Evolutionary conservation across 2,888 invertebrate species (phyloP).

Genomic region (Cataglyphis livida): DNA sequence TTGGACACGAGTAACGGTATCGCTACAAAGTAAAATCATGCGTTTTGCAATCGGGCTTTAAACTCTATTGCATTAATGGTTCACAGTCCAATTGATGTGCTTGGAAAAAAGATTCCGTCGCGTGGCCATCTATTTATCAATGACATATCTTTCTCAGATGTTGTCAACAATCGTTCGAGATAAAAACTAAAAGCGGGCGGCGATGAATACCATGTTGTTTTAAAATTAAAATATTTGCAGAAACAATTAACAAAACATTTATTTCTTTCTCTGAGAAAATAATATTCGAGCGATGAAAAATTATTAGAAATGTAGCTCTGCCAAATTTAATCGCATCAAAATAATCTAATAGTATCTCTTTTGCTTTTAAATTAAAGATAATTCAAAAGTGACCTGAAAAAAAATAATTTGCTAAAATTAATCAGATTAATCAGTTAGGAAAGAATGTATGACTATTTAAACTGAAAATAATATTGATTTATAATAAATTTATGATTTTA

Average conservation of each 20-base stretch:
- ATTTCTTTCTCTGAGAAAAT: not conserved
- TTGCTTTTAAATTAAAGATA: not conserved
- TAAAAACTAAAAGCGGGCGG: constrained; percentile 1
- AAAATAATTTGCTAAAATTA: not conserved
- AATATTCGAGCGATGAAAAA: not conserved
- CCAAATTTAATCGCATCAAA: constrained; percentile 5
- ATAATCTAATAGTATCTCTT: not conserved
- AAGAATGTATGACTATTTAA: not conserved
- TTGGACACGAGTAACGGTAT: constrained; percentile 33
- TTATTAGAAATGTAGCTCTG: not conserved
- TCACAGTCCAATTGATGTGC: constrained; percentile 27
- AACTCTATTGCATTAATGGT: constrained; percentile 24
- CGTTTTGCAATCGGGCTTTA: constrained; percentile 39
- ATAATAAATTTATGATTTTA: not conserved
- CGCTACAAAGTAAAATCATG: constrained; percentile 40
- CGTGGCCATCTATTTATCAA: constrained; percentile 28
- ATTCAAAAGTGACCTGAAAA: not conserved
- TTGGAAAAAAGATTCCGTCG: constrained; percentile 23
- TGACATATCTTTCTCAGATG: constrained; percentile 22
- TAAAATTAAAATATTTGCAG: constrained; percentile 8
- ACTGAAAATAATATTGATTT: not conserved
- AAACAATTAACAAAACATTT: constrained; percentile 3
- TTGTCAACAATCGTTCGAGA: not conserved
- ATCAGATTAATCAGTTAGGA: not conserved
- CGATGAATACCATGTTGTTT: constrained; percentile 14